phyloP scores from a whole-genome alignment of 2,797 vertebrate species.

The Acomys russatus region DNA sequence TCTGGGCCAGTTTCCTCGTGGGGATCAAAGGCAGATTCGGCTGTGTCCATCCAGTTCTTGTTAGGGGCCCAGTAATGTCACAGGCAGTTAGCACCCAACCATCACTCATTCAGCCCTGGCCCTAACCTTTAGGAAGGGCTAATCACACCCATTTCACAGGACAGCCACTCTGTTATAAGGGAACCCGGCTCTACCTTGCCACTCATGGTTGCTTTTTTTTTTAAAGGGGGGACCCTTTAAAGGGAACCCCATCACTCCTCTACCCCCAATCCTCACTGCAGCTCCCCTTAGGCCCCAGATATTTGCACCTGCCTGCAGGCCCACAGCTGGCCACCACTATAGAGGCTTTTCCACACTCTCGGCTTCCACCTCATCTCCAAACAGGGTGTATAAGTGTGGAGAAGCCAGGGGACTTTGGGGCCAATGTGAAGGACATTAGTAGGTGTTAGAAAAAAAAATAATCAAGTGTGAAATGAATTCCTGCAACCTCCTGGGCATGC shows the following conservation, averaged over 20 bases:
- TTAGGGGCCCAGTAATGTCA: not conserved
- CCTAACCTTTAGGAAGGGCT: not conserved
- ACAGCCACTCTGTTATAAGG: not conserved
- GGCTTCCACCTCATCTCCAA: not conserved
- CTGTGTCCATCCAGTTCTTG: not conserved
- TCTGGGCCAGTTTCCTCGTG: constrained; percentile 1
- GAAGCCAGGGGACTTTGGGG: constrained; percentile 81
- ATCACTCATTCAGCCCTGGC: not conserved
- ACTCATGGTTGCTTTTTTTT: not conserved
- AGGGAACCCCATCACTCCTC: not conserved
- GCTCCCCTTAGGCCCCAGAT: too few species aligned
- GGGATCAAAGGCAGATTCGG: constrained; percentile 35
- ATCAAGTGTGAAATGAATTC: constrained; percentile 87
- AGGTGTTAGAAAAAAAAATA: constrained; percentile 85
- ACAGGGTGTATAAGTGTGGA: constrained; percentile 29
- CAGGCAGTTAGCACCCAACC: not conserved
- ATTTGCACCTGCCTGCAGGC: not conserved
- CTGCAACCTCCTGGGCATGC: constrained; percentile 84
- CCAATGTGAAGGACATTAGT: constrained; percentile 85
- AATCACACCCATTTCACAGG: constrained; percentile 11
- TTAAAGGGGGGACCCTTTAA: not conserved
- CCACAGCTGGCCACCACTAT: not conserved
- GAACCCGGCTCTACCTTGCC: not conserved
- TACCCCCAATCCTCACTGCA: not conserved
- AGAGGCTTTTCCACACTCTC: not conserved